Base-by-base conservation (phyloP, 2,888 invertebrate genomes). In the Merodon equestris region DNA sequence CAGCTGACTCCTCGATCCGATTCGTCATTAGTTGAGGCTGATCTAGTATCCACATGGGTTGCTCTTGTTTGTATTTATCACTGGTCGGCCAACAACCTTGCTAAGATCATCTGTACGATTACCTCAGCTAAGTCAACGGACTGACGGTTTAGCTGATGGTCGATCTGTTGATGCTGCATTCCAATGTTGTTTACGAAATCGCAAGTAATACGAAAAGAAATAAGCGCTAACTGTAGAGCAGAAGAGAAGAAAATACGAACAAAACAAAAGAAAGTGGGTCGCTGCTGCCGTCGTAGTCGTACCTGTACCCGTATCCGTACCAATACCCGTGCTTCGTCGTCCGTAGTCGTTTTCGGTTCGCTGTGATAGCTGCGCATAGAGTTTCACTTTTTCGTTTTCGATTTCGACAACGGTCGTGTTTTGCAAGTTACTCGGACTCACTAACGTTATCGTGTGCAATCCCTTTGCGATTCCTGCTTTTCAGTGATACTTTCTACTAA, bases 181-280 rank as follows among this genome's bases (percentile, higher is more conserved):
- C 79, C 74, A 58, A 79, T 74, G 74, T 73, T 77, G 77, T 73
- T 79, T 64, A 79, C 74, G 74, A 79, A 79, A 73, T 73, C 73
- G 63, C 79, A 38, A 73, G 56, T 42, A 36, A 57, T 47, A 67
- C 50, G 68, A 47, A 63, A 64, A 73, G 54, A 63, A 60, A 79
- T 36, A 57, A 73, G 68, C 63, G 72, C 40, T 63, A 3, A 40
- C 10, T 5, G 40, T n/a, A 1, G 40, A 73, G 58, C 54, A 60
- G 60, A 63, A 44, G 48, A 64, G 60, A 54, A 68, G 42, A 56
- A 57, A 67, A 63, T 34, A 70, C 68, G 58, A 79, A 79, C 79
- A 79, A 79, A 79, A 68, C 79, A 73, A 61, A 79, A 79, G 79
- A 79, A 79, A 79, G 79, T 79, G 73, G 79, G 79, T 79, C 79